These are phyloP conservation scores for Petrolisthes manimaculis DNA, from an alignment of 2,888 invertebrate species.

Conservation along the genomic window DNA sequence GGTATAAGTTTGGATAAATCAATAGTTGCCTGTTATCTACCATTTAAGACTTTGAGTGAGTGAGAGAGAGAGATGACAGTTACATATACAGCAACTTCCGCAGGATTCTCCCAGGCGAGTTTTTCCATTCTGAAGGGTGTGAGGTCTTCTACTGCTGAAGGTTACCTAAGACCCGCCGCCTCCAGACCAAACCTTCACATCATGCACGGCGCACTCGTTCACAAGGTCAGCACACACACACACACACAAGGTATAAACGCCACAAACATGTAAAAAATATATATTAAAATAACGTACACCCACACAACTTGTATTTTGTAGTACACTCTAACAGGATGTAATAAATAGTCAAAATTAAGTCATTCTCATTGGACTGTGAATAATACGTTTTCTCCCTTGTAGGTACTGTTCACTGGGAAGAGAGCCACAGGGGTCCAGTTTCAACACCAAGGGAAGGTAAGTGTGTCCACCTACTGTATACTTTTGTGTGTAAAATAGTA, in stretches of 20 bases:
- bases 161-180: conserved; percentile 74
- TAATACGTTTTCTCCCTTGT: not conserved
- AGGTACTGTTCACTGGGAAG: conserved; percentile 19
- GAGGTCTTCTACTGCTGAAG: conserved; percentile 66
- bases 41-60: not conserved
- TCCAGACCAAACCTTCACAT: conserved; percentile 67
- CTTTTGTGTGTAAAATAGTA: not conserved
- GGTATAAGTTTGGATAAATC: not conserved
- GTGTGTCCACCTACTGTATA: not conserved
- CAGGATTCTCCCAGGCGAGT: conserved; percentile 46
- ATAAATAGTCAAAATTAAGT: no score
- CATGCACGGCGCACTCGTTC: conserved; percentile 32
- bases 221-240: conserved; percentile 7
- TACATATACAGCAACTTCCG: not conserved
- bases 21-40: not conserved
- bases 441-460: conserved; percentile 6
- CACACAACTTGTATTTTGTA: not conserved
- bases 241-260: not conserved
- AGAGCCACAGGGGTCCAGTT: conserved; percentile 29
- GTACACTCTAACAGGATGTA: not conserved
- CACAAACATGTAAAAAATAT: not conserved
- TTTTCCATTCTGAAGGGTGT: conserved; percentile 66
- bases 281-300: not conserved
- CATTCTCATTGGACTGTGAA: not conserved
- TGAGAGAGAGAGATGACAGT: not conserved